Evolutionary conservation across 1,140 invertebrate genomes (phyloP), one percentile per base, ranked within the genome.

Genomic region (Leptestheria dahalacensis): DNA sequence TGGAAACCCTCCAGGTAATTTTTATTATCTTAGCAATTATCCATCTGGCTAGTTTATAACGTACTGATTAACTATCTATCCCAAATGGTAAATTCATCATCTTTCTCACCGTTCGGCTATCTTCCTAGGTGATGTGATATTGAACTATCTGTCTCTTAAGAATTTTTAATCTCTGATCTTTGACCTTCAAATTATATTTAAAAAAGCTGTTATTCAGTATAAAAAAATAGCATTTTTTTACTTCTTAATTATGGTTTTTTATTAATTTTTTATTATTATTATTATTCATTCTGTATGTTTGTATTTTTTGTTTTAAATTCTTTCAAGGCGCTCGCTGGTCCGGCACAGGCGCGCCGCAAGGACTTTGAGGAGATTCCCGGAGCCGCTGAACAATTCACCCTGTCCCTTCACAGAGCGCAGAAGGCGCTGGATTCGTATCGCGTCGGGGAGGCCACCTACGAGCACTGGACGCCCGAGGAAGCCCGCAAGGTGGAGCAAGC

Each of bases 381-480:
- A 0, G 85, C 82, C 0, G 74, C 93, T 48, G 85, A 93, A 61
- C 84, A 89, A 64, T 79, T 93, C 21, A 79, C 81, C 55, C 73
- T 75, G 47, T 73, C 80, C 28, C 75, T 96, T 23, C 83, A 87
- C 65, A 67, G 84, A 48, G 79, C 83, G 1, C 81, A 82, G 55
- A 91, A 91, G 70, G 82, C 79, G 26, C 66, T 91, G 1, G 82
- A 87, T 64, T 75, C 75, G 75, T 75, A 66, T 64, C 76, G 77
- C 24, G 76, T 78, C 47, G 83, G 84, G 2, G 85, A 89, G 67
- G 77, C 83, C 56, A 89, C 88, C 68, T 96, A 85, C 70, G 75
- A 80, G 51, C 92, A 97, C 68, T 71, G 96, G 21, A 80, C 84
- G 2, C 80, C 82, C 24, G 82, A 81, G 6, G 91, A 96, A 63